Percentiles rank a stretch among this genome's conserved stretches.
Conservation (phyloP, 2,113 vertebrate genomes). For the Tamias sibiricus region DNA sequence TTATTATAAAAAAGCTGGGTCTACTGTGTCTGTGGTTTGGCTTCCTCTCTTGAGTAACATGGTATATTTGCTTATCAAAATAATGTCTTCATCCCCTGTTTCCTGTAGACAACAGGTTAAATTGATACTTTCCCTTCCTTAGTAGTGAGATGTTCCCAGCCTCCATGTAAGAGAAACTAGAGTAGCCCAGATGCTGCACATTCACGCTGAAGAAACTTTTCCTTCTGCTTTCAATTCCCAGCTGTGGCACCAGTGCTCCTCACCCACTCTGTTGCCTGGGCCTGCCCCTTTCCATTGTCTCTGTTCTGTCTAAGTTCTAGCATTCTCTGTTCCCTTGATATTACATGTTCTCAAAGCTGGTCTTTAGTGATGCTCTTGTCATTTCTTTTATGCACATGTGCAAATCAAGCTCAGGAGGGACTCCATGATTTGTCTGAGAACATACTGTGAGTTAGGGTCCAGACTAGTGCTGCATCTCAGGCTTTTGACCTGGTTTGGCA, state of each 20-base stretch:
- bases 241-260: neutral
- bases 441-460: neutral
- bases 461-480: neutral
- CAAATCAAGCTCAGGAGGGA: neutral
- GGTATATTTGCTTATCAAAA: neutral
- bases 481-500: neutral
- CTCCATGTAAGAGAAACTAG: neutral
- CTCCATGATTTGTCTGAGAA: neutral
- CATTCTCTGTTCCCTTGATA: neutral
- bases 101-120: neutral
- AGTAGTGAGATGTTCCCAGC: neutral
- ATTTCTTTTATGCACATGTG: neutral
- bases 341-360: neutral
- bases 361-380: neutral
- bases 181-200: neutral
- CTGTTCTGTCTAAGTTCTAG: neutral
- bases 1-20: neutral
- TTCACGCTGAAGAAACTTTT: neutral
- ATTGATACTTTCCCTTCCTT: neutral
- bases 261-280: neutral
- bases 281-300: accelerated
- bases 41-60: neutral
- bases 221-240: neutral
- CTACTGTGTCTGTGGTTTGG: neutral
- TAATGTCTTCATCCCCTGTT: neutral